Conservation (phyloP, 2,113 vertebrate genomes). For the Pica pica region DNA sequence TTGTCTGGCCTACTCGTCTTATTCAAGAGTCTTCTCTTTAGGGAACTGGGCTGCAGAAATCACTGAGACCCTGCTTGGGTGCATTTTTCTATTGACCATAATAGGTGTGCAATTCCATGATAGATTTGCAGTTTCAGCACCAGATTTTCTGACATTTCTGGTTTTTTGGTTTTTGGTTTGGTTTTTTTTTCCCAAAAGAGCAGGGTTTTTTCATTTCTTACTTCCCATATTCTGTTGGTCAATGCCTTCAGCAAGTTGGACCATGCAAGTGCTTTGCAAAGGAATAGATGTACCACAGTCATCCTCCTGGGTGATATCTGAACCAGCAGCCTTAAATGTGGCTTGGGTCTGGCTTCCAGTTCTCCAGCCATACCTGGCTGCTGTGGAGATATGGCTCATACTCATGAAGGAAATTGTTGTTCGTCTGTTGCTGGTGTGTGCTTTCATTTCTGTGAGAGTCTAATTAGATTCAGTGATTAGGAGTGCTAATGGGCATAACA, state of each 20-base stretch:
- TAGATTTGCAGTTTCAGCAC: background rate
- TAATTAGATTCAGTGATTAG: constrained; percentile 36
- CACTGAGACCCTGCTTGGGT: too few species aligned
- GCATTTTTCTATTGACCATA: background rate
- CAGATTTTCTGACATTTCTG: background rate
- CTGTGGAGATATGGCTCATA: accelerated
- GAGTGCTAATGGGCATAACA: constrained; percentile 19
- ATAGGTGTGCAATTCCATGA: accelerated
- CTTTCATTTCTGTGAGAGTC: background rate
- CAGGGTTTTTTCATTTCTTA: background rate
- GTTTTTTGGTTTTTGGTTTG: background rate
- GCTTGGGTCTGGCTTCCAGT: accelerated
- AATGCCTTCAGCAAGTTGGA: background rate
- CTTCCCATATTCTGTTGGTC: background rate
- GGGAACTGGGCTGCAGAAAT: background rate
- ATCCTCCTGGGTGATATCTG: background rate
- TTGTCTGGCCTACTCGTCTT: background rate
- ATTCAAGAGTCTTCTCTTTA: background rate
- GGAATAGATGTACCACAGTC: background rate
- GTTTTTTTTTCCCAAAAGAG: background rate
- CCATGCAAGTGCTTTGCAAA: accelerated
- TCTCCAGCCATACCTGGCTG: background rate
- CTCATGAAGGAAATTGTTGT: background rate
- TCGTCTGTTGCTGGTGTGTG: background rate
- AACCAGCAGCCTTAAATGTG: background rate